These are phyloP conservation scores for Zoanthus sociatus DNA, from an alignment of 92 coral and sea anemone genomes.

Conservation along the genomic window DNA sequence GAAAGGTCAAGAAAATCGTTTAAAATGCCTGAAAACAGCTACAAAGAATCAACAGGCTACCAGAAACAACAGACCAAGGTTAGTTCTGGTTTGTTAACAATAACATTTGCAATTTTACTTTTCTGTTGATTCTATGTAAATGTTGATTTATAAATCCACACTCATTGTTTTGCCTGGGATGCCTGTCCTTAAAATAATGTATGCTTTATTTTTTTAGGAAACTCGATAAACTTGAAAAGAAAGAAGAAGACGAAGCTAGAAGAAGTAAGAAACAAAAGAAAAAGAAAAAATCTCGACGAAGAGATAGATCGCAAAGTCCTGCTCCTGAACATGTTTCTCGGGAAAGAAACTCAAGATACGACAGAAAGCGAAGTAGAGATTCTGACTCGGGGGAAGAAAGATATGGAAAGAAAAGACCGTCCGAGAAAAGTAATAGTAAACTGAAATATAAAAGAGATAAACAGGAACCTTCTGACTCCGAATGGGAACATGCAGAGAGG, in stretches of 20 bases:
- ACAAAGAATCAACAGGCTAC: too few relatives aligned
- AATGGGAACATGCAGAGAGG: not conserved
- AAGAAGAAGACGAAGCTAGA: conserved; percentile 33
- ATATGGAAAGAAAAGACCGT: not conserved
- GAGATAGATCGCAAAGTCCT: conserved; percentile 19
- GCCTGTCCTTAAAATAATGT: too few relatives aligned
- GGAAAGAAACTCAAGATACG: conserved; percentile 23
- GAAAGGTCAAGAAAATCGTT: too few relatives aligned
- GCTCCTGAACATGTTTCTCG: not conserved
- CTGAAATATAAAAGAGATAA: not conserved
- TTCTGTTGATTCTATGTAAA: too few relatives aligned
- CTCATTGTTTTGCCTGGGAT: too few relatives aligned
- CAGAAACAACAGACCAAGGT: too few relatives aligned
- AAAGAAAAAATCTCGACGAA: conserved; percentile 38
- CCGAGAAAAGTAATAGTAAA: not conserved
- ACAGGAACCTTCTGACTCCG: not conserved
- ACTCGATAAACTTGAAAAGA: conserved; percentile 68
- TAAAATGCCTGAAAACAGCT: too few relatives aligned
- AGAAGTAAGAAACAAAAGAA: conserved; percentile 19
- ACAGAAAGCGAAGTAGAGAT: conserved; percentile 14
- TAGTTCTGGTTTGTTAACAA: too few relatives aligned
- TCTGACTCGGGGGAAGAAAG: conserved; percentile 6
- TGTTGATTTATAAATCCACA: too few relatives aligned
- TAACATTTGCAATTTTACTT: too few relatives aligned
- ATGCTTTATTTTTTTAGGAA: conserved; percentile 39